These are phyloP conservation scores for Varroa destructor DNA, from an alignment of 1,140 invertebrate species.

Conservation along the genomic window DNA sequence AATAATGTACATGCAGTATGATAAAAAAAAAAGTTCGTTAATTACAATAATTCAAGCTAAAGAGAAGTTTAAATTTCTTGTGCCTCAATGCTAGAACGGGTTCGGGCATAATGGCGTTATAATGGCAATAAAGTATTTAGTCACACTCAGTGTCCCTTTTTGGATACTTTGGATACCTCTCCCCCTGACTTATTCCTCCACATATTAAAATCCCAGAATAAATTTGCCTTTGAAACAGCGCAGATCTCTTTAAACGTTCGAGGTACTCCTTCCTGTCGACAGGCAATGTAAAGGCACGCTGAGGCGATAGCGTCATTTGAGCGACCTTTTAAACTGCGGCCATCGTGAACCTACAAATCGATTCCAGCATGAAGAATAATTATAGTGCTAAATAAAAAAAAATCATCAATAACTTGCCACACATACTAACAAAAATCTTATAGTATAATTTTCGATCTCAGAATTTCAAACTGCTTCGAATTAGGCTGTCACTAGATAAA, in stretches of 20 bases:
- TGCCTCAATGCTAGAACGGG: too few species aligned
- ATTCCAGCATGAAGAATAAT: conserved; percentile 67
- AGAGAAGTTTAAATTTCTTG: conserved; percentile 3
- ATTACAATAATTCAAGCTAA: neutral
- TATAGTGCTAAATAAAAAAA: conserved; percentile 52
- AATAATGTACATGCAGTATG: conserved; percentile 84
- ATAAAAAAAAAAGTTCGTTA: conserved; percentile 28
- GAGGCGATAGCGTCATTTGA: conserved; percentile 96
- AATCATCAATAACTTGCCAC: conserved; percentile 7
- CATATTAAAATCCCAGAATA: too few species aligned
- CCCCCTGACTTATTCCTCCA: too few species aligned
- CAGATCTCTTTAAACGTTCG: conserved; percentile 68
- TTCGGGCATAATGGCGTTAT: too few species aligned
- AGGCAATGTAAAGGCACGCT: conserved; percentile 96
- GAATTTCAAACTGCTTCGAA: neutral
- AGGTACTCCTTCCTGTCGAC: conserved; percentile 92
- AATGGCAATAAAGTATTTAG: too few species aligned
- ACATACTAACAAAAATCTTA: neutral
- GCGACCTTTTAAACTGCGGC: conserved; percentile 82
- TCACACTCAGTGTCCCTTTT: too few species aligned
- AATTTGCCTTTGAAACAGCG: conserved; percentile 34
- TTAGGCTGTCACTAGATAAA: too few species aligned
- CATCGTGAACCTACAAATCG: conserved; percentile 88
- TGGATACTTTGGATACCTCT: neutral
- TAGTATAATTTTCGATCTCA: neutral